Base-by-base conservation (phyloP, 2,797 vertebrate genomes). In the Amphiprion clarkii region DNA sequence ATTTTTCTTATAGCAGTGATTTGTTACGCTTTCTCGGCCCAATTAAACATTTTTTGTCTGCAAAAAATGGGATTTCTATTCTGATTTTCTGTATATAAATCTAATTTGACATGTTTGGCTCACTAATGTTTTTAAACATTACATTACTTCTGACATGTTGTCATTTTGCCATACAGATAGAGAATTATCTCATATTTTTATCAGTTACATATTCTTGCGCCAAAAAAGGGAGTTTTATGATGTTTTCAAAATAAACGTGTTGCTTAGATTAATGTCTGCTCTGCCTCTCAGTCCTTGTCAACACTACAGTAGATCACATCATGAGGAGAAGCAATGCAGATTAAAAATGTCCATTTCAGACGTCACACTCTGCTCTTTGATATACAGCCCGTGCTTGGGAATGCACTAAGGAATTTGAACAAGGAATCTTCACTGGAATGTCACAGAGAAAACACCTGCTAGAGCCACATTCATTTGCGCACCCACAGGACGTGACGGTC, bases 271-370 rank as follows among this genome's bases (percentile, higher is more conserved):
- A 80, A 87, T 80, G 74, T 62, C 6, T 25, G 14, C 67, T 49
- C 49, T 42, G 51, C 64, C 73, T 72, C 64, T 71, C 68, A 51
- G 79, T 69, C 62, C 61, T 60, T 71, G 69, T 83, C 55, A 23
- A 40, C 72, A 64, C 81, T 78, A 62, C 79, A 73, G 81, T 89
- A 86, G 89, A 93, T 93, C 89, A 88, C 74, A 84, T 84, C 79
- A 75, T 49, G 62, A 76, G 61, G 75, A 72, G 67, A 88, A 78
- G 73, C 78, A 58, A 62, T 49, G 82, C 83, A 92, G 90, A 95
- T 95, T 93, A 88, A 89, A 95, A 92, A 91, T 79, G 92, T 87
- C 90, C 89, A 81, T 92, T 94, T 88, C 85, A 79, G 69, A 87
- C 88, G 12, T 88, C 82, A 82, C 86, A 70, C 67, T 29, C n/a